Percentiles rank a stretch among this genome's conserved stretches.
These are phyloP conservation scores for Diadumene lineata DNA, from an alignment of 92 coral and sea anemone genomes.

Conservation along the genomic window DNA sequence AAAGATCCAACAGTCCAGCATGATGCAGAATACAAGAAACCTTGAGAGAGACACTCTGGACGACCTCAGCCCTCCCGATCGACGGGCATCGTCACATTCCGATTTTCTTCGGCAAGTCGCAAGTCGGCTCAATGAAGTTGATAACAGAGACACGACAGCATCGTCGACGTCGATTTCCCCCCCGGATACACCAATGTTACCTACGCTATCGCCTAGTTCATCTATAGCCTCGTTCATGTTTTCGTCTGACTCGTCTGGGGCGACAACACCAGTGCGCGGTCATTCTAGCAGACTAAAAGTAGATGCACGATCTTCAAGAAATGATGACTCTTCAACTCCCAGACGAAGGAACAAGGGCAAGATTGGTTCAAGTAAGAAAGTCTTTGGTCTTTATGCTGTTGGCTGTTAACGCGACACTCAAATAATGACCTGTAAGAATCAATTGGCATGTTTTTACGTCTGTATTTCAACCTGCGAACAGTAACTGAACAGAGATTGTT, in stretches of 20 bases:
- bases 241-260: conserved; percentile 80
- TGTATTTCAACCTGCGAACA: too few species aligned
- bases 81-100: conserved; percentile 58
- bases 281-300: conserved; percentile 29
- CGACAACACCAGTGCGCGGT: conserved; percentile 56
- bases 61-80: conserved; percentile 50
- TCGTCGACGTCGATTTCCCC: conserved; percentile 82
- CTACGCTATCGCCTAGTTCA: conserved; percentile 89
- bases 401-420: too few species aligned
- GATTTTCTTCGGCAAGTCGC: conserved; percentile 86
- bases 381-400: too few species aligned
- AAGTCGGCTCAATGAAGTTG: conserved; percentile 53
- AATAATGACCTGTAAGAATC: too few species aligned
- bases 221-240: conserved; percentile 82
- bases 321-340: conserved; percentile 51
- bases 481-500: too few species aligned
- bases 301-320: conserved; percentile 23
- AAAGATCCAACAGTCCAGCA: conserved; percentile 8
- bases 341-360: conserved; percentile 28
- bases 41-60: conserved; percentile 26
- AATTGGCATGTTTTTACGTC: too few species aligned
- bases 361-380: conserved; percentile 6
- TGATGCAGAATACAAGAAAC: conserved; percentile 14
- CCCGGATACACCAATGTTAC: conserved; percentile 93
- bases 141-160: conserved; percentile 48